phyloP scores from a whole-genome alignment of 2,888 invertebrate species.

The Boloria euphrosyne region DNA sequence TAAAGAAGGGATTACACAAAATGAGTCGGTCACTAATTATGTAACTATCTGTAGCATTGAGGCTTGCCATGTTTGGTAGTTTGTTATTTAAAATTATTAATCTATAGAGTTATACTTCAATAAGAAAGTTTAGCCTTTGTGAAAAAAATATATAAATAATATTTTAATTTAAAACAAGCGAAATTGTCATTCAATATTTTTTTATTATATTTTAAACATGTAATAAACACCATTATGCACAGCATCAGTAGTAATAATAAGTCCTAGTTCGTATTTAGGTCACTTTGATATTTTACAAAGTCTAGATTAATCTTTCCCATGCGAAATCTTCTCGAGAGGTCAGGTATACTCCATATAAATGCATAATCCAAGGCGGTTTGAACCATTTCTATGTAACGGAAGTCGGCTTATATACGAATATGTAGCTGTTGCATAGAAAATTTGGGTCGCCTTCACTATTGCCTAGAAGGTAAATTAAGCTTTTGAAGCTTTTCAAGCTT shows the following conservation, averaged over 20 bases:
- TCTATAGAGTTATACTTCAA: too few species aligned
- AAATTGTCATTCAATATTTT: too few species aligned
- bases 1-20: not conserved
- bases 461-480: slow-evolving; percentile 25
- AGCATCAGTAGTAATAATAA: too few species aligned
- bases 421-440: slow-evolving; percentile 25
- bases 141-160: too few species aligned
- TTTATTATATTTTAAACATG: too few species aligned
- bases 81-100: too few species aligned
- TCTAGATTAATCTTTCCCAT: slow-evolving; percentile 27
- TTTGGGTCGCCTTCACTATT: slow-evolving; percentile 39
- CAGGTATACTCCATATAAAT: slow-evolving; percentile 22
- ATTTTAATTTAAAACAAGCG: too few species aligned
- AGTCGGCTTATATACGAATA: slow-evolving; percentile 6
- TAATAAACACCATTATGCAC: too few species aligned
- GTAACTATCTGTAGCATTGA: not conserved
- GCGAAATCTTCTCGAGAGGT: slow-evolving; percentile 19
- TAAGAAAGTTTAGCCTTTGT: too few species aligned
- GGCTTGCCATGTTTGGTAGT: not conserved
- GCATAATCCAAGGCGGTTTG: slow-evolving; percentile 31
- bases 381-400: slow-evolving; percentile 22
- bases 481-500: slow-evolving; percentile 12
- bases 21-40: not conserved
- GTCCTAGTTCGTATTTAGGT: slow-evolving; percentile 18
- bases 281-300: slow-evolving; percentile 29